Percentiles rank a stretch among this genome's conserved stretches.
Evolutionary conservation across 1,140 invertebrate genomes (phyloP).

Genomic region (Eriocheir sinensis): DNA sequence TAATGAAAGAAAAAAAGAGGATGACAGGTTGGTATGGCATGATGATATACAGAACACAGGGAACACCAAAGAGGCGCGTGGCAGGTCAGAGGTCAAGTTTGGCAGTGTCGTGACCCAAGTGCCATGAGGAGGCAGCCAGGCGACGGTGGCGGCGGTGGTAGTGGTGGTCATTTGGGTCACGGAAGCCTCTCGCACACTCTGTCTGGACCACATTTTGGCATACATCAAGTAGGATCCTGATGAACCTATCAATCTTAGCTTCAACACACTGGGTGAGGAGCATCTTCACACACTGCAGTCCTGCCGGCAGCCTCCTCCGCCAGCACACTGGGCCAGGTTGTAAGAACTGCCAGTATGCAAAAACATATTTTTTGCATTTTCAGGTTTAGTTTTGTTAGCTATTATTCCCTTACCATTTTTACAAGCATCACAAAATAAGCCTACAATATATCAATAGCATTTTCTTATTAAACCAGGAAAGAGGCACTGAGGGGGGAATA

Average conservation of each 20-base stretch:
- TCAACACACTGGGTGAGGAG: constrained; percentile 33
- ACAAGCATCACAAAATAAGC: constrained; percentile 67
- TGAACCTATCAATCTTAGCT: constrained; percentile 59
- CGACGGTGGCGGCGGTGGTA: not conserved
- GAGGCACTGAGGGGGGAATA: constrained; percentile 61
- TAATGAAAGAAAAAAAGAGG: constrained; percentile 65
- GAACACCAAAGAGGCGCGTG: constrained; percentile 69
- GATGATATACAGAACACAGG: constrained; percentile 72
- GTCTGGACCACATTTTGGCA: constrained; percentile 60
- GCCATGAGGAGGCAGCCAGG: constrained; percentile 17
- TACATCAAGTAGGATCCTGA: constrained; percentile 60
- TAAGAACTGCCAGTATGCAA: constrained; percentile 34
- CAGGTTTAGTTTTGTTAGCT: constrained; percentile 59
- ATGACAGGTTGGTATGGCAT: constrained; percentile 71
- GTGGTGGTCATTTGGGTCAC: not conserved
- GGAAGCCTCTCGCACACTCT: constrained; percentile 35
- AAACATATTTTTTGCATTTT: constrained; percentile 1
- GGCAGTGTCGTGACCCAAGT: not conserved
- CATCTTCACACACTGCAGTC: constrained; percentile 58
- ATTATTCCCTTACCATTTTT: constrained; percentile 69
- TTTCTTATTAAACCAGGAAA: constrained; percentile 68
- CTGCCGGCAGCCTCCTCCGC: constrained; percentile 41
- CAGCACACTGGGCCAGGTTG: constrained; percentile 48
- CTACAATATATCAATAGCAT: constrained; percentile 53
- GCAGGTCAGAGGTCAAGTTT: constrained; percentile 14